Conservation (phyloP, 2,113 vertebrate genomes). For the Pogona vitticeps region DNA sequence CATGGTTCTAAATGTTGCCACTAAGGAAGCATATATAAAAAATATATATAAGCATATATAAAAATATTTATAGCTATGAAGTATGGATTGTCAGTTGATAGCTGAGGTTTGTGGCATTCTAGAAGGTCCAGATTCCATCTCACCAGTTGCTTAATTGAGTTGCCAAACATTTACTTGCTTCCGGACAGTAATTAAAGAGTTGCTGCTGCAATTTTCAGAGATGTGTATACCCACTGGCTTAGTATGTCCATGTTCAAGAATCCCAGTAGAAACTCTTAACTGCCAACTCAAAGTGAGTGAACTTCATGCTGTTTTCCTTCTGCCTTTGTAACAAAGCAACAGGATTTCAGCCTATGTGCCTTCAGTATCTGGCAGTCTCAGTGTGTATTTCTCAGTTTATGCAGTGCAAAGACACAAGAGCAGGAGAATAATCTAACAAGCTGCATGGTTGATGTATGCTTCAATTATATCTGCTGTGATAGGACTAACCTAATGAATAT, state of each 20-base stretch:
- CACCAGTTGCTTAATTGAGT: not conserved
- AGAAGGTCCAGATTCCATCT: not conserved
- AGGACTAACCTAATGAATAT: not conserved
- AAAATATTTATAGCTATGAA: not conserved
- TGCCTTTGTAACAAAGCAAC: not conserved
- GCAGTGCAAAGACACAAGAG: not conserved
- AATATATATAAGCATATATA: too few relatives aligned
- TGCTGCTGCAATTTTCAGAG: too few relatives aligned
- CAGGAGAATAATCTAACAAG: not conserved
- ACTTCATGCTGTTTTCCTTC: too few relatives aligned
- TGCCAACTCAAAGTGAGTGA: too few relatives aligned
- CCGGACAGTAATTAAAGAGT: not conserved
- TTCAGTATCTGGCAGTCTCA: not conserved
- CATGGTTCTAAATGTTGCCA: not conserved
- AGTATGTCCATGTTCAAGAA: not conserved
- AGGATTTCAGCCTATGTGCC: not conserved
- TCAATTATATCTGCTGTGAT: not conserved
- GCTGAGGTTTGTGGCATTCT: not conserved
- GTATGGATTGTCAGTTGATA: not conserved
- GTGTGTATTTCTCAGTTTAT: not conserved
- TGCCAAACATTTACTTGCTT: not conserved
- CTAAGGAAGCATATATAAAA: not conserved
- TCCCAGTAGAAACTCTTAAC: too few relatives aligned
- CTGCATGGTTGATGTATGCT: not conserved
- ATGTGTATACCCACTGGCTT: too few relatives aligned